These are phyloP conservation scores for Suricata suricatta DNA, from an alignment of 2,113 vertebrate genomes.

Conservation along the genomic window DNA sequence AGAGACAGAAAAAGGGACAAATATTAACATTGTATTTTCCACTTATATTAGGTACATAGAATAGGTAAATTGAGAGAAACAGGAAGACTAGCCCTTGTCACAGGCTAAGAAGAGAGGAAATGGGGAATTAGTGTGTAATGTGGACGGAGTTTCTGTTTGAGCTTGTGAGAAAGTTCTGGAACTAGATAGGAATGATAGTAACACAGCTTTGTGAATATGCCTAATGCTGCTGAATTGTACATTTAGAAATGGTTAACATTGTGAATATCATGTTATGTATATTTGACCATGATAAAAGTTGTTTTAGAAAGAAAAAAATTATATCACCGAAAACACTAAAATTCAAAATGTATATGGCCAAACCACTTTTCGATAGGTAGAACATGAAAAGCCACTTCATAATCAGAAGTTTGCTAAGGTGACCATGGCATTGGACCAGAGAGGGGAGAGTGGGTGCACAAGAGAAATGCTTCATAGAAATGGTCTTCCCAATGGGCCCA, in stretches of 20 bases:
- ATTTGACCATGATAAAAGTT: background rate
- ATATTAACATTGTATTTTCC: background rate
- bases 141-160: background rate
- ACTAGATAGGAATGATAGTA: background rate
- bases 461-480: background rate
- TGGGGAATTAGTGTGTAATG: background rate
- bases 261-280: background rate
- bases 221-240: background rate
- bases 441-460: too few species aligned
- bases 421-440: background rate
- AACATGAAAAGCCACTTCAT: background rate
- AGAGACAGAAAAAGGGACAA: background rate
- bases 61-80: background rate
- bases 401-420: background rate
- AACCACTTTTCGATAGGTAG: background rate
- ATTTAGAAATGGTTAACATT: background rate
- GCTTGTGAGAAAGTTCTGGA: background rate
- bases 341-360: background rate
- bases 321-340: background rate
- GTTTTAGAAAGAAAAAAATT: background rate
- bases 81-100: background rate
- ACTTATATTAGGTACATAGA: background rate
- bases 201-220: too few species aligned
- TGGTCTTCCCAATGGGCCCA: background rate
- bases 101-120: background rate